phyloP scores from a whole-genome alignment of 53 echinoderm and acorn worm species.

The Arbacia lixula region DNA sequence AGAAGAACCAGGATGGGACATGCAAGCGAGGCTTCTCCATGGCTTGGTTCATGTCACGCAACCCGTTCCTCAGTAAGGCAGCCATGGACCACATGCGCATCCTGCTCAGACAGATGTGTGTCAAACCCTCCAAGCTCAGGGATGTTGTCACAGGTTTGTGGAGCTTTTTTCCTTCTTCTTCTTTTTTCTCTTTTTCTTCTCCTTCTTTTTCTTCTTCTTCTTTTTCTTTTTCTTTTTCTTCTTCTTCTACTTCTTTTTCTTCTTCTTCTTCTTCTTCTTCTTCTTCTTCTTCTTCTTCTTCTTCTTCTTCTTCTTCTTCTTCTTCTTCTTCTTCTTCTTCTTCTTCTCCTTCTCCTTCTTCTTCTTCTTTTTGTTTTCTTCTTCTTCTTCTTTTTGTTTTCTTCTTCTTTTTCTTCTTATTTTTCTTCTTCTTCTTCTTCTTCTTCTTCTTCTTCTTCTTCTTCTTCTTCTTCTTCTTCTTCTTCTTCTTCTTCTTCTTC shows the following conservation, averaged over 20 bases:
- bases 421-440: not conserved
- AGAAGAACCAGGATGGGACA: not conserved
- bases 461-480: not conserved
- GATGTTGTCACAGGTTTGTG: slow-evolving; percentile 14
- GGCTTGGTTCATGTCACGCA: slow-evolving; percentile 30
- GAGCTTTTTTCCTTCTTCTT: not conserved
- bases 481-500: not conserved
- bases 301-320: not conserved
- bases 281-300: not conserved
- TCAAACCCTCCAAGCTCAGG: not conserved
- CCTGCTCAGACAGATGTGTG: slow-evolving; percentile 2
- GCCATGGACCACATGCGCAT: slow-evolving; percentile 1
- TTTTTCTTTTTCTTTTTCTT: not conserved
- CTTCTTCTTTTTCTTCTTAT: not conserved
- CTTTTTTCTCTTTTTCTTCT: not conserved
- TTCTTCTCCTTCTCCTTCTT: not conserved
- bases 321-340: not conserved
- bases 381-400: not conserved
- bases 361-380: not conserved
- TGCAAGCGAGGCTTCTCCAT: slow-evolving; percentile 2
- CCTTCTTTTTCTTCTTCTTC: not conserved
- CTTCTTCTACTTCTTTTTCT: not conserved
- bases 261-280: not conserved
- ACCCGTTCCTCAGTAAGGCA: not conserved
- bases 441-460: not conserved